These are phyloP conservation scores for Syngnathus floridae DNA, from an alignment of 2,113 vertebrate genomes.

Conservation along the genomic window DNA sequence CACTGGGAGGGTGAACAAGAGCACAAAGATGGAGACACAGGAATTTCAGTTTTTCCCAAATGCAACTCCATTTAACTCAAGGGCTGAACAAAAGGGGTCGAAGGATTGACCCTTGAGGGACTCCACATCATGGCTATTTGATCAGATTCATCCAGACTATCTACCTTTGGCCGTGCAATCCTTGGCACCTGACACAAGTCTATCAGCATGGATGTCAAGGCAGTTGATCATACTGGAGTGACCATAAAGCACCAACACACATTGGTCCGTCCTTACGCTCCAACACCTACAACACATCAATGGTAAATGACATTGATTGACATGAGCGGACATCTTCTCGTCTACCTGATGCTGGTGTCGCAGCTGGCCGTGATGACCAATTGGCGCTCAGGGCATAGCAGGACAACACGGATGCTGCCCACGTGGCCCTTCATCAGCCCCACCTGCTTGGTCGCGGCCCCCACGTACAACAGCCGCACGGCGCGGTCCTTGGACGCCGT, in stretches of 20 bases:
- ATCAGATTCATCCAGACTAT: neutral
- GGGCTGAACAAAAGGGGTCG: too few species aligned
- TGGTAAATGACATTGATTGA: neutral
- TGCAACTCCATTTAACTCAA: too few species aligned
- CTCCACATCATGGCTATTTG: too few species aligned
- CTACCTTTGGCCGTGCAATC: slow-evolving; percentile 84
- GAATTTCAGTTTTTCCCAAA: neutral
- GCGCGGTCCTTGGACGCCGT: slow-evolving; percentile 66
- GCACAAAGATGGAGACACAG: neutral
- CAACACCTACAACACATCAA: slow-evolving; percentile 71
- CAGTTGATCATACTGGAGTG: slow-evolving; percentile 76
- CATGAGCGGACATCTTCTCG: neutral
- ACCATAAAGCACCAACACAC: slow-evolving; percentile 69
- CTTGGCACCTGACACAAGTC: slow-evolving; percentile 78
- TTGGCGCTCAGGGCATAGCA: slow-evolving; percentile 69
- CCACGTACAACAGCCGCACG: slow-evolving; percentile 64
- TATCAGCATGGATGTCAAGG: slow-evolving; percentile 69
- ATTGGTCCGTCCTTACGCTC: slow-evolving; percentile 72
- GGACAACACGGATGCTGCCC: slow-evolving; percentile 67
- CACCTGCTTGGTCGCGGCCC: slow-evolving; percentile 27
- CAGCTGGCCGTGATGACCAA: slow-evolving; percentile 73
- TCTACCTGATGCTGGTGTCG: slow-evolving; percentile 83
- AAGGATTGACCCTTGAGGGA: too few species aligned
- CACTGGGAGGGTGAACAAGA: slow-evolving; percentile 59
- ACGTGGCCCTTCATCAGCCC: slow-evolving; percentile 65